Conservation (phyloP, 2,797 vertebrate species). For the Sebastes hopkinsi region DNA sequence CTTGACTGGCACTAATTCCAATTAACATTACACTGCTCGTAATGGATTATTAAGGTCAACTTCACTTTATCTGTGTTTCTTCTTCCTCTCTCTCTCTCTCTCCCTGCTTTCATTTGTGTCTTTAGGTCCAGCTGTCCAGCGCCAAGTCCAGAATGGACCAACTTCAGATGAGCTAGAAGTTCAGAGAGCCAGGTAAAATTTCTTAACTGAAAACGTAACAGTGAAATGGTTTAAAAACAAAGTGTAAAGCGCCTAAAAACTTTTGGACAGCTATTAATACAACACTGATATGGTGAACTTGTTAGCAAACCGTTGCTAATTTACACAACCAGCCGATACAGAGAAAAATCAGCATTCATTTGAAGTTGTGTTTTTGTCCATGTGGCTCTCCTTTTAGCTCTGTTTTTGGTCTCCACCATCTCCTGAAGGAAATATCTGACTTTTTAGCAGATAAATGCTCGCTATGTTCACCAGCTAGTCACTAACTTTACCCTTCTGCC, state of each 20-base stretch:
- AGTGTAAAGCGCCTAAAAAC: neutral
- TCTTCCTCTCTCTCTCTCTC: slow-evolving; percentile 9
- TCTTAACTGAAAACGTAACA: too few species aligned
- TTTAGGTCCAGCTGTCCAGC: slow-evolving; percentile 93
- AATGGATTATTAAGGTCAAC: slow-evolving; percentile 33
- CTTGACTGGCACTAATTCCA: slow-evolving; percentile 51
- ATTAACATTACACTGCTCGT: slow-evolving; percentile 28
- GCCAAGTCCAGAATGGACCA: slow-evolving; percentile 95
- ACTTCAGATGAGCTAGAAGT: slow-evolving; percentile 95
- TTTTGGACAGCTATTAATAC: neutral
- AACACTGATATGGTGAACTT: neutral
- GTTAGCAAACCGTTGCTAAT: neutral
- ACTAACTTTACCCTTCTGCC: too few species aligned
- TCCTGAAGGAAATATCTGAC: too few species aligned
- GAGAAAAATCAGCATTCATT: neutral
- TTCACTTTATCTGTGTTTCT: slow-evolving; percentile 13
- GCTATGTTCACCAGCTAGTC: too few species aligned
- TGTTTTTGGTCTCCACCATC: too few species aligned
- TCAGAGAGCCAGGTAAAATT: slow-evolving; percentile 90
- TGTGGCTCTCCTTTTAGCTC: neutral
- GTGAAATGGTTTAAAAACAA: too few species aligned
- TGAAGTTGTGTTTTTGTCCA: neutral
- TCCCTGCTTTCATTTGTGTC: slow-evolving; percentile 19
- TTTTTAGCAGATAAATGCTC: too few species aligned
- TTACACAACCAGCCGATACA: neutral